Evolutionary conservation across 2,113 vertebrate species (phyloP).

Genomic region (Sinosuthora webbiana): DNA sequence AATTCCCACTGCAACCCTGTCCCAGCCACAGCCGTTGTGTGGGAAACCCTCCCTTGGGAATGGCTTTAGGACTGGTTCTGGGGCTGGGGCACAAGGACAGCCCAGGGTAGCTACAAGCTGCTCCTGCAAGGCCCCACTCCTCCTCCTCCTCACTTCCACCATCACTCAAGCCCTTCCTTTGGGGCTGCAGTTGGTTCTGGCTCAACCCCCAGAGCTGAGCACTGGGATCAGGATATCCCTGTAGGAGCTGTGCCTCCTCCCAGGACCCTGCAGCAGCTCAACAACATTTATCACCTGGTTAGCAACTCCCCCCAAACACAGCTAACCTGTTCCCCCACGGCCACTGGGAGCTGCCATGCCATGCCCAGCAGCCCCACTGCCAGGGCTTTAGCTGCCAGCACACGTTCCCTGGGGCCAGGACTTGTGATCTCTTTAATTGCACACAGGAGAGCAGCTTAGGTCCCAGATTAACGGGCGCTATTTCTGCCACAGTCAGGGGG

Average conservation of each 20-base stretch:
- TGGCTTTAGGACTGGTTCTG: neutral
- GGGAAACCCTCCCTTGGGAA: accelerated
- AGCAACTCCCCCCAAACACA: neutral
- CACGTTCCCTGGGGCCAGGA: accelerated
- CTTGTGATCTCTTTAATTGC: slow-evolving; percentile 53
- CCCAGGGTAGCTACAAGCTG: neutral
- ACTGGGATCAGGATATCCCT: too few species aligned
- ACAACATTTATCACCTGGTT: neutral
- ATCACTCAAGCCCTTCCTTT: neutral
- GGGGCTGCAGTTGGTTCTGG: accelerated
- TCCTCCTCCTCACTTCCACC: neutral
- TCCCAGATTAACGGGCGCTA: neutral
- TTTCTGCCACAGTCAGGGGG: slow-evolving; percentile 39
- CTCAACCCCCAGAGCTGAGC: neutral
- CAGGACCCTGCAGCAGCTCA: neutral
- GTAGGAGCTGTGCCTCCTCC: neutral
- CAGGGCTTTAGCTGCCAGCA: neutral
- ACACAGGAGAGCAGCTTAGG: slow-evolving; percentile 49
- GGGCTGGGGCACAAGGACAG: neutral
- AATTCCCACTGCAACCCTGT: accelerated
- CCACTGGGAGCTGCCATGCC: neutral
- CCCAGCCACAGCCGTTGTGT: accelerated
- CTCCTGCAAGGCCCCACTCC: neutral
- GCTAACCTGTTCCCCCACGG: neutral
- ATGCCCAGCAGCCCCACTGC: neutral